These are phyloP conservation scores for Trogon surrucura DNA, from an alignment of 2,113 vertebrate species.

Conservation along the genomic window DNA sequence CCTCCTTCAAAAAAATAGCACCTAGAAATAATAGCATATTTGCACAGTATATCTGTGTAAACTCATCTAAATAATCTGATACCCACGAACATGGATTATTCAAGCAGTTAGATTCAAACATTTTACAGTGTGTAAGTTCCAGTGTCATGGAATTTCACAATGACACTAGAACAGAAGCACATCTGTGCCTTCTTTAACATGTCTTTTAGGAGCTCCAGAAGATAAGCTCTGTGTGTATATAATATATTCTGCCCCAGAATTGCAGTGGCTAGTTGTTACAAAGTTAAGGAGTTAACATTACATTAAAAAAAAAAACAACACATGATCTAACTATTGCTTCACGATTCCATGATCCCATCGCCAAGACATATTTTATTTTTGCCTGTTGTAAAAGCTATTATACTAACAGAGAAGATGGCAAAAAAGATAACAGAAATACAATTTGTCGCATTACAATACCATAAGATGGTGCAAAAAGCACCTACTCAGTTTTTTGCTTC, in stretches of 20 bases:
- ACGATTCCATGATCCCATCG: slow-evolving; percentile 19
- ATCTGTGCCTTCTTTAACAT: not conserved
- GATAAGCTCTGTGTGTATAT: not conserved
- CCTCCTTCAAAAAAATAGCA: not conserved
- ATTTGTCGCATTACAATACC: slow-evolving; percentile 35
- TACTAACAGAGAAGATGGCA: slow-evolving; percentile 38
- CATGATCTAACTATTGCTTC: not conserved
- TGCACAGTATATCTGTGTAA: not conserved
- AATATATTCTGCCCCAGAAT: not conserved
- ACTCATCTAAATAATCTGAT: not conserved
- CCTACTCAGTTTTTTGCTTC: slow-evolving; percentile 69
- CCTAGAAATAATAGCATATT: not conserved
- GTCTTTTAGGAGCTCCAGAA: not conserved
- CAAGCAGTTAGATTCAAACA: slow-evolving; percentile 3
- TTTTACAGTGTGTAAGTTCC: not conserved
- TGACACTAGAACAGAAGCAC: not conserved
- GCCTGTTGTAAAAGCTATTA: not conserved
- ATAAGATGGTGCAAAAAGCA: slow-evolving; percentile 62
- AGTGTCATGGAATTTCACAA: not conserved
- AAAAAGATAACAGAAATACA: not conserved
- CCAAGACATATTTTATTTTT: not conserved
- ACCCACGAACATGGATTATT: slow-evolving; percentile 30
- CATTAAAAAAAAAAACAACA: not conserved
- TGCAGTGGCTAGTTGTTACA: not conserved
- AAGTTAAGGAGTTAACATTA: not conserved